Percentiles rank a stretch among this genome's conserved stretches.
phyloP scores from a whole-genome alignment of 2,888 invertebrate species.

The Lottia scabra region DNA sequence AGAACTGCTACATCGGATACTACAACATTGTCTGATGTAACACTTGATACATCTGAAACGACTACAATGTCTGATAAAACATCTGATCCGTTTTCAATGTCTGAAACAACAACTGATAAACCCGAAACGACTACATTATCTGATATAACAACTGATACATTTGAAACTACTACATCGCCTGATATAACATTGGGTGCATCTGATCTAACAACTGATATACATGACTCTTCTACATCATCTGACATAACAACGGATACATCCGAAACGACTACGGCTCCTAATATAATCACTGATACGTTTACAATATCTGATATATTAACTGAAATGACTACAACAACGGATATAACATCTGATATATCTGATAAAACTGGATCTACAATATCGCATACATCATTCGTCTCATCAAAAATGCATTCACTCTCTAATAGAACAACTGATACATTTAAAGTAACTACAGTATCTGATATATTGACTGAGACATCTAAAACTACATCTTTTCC shows the following conservation, averaged over 20 bases:
- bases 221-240: no score
- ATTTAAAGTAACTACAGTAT: background rate
- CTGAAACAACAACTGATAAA: no score
- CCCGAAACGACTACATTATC: background rate
- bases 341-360: background rate
- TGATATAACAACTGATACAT: background rate
- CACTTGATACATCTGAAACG: background rate
- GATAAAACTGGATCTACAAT: no score
- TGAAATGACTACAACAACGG: background rate
- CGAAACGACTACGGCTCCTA: no score
- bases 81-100: no score
- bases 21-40: background rate
- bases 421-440: background rate
- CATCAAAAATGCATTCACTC: no score
- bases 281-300: background rate
- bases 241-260: background rate
- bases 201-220: no score
- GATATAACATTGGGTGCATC: no score
- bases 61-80: background rate
- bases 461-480: background rate
- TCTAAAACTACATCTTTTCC: background rate
- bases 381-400: no score
- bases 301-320: background rate
- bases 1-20: background rate
- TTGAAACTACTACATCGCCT: background rate